Base-by-base conservation (phyloP, 53 echinoderm and acorn worm species). In the Hippasteria phrygiana region DNA sequence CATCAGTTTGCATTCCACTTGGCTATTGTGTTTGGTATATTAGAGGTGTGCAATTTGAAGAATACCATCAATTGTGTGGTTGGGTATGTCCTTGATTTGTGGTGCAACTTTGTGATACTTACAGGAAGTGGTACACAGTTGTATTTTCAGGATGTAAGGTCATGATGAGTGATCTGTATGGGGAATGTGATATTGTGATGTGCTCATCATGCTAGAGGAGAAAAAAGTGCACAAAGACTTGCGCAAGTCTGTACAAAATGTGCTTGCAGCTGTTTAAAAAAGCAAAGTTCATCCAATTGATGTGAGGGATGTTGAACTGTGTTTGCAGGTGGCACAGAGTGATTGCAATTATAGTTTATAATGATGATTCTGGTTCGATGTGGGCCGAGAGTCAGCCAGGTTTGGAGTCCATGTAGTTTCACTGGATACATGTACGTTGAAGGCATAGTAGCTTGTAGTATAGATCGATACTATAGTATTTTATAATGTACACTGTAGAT, bases 1-100 rank as follows among this genome's bases (percentile, higher is more conserved):
- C 69, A 67, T 4, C 31, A 46, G 11, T 11, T 7, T 20, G 5
- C 41, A 40, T 4, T 33, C 35, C 20, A 18, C 38, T 26, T 71
- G 2, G 27, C 18, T 73, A 22, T 42, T 73, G 73, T 73, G 24
- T 20, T 40, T 39, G 43, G 73, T 73, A n/a, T n/a, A 10, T 48
- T 3, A 11, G 18, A 53, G 85, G 85, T 85, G 71, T 85, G 53
- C 50, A 29, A 41, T 17, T 27, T 79, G 38, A 59, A 37, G 46
- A 17, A 34, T n/a, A 24, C 55, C 17, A n/a, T 11, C 9, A 14
- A 47, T 37, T 65, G 71, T 85, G 71, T 75, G 46, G 33, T 43
- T 20, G 18, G 29, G 8, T 16, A 50, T 69, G 50, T 31, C 85
- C 85, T 71, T 85, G 85, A 85, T 70, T 53, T 85, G 71, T 70